phyloP scores from a whole-genome alignment of 2,113 vertebrate genomes.

The Salminus brasiliensis region DNA sequence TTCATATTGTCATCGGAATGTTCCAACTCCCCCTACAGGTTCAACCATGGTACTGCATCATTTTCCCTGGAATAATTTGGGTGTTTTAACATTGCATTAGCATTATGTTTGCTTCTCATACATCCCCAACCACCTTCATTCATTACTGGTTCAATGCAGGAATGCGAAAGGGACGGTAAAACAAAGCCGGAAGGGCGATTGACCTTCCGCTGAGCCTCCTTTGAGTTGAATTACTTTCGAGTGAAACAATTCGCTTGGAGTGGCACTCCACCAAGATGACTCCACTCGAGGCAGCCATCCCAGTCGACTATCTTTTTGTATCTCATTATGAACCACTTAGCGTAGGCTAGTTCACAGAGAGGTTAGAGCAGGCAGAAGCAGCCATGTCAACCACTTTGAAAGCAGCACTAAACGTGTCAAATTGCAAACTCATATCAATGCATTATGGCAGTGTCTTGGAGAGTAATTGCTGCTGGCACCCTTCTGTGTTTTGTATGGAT shows the following conservation, averaged over 20 bases:
- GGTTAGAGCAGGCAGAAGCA: background rate
- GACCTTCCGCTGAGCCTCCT: slow-evolving; percentile 1
- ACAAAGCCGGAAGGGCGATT: background rate
- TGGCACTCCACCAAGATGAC: background rate
- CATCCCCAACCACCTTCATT: background rate
- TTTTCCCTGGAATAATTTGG: background rate
- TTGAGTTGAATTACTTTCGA: slow-evolving; percentile 8
- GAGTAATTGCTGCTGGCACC: background rate
- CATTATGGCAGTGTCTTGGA: background rate
- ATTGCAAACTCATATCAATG: background rate
- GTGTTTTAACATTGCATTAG: background rate
- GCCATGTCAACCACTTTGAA: background rate
- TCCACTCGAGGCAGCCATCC: background rate
- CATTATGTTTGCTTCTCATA: background rate
- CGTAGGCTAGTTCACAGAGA: background rate
- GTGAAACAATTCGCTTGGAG: background rate
- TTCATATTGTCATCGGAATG: background rate
- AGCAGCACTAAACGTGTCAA: background rate
- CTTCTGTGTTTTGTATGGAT: background rate
- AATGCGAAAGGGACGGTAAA: background rate
- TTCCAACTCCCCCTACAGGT: background rate
- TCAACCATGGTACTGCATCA: background rate
- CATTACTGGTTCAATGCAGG: background rate
- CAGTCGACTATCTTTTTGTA: background rate
- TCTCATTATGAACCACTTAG: slow-evolving; percentile 20